Evolutionary conservation across 2,888 invertebrate species (phyloP).

Genomic region (Cerceris rybyensis): DNA sequence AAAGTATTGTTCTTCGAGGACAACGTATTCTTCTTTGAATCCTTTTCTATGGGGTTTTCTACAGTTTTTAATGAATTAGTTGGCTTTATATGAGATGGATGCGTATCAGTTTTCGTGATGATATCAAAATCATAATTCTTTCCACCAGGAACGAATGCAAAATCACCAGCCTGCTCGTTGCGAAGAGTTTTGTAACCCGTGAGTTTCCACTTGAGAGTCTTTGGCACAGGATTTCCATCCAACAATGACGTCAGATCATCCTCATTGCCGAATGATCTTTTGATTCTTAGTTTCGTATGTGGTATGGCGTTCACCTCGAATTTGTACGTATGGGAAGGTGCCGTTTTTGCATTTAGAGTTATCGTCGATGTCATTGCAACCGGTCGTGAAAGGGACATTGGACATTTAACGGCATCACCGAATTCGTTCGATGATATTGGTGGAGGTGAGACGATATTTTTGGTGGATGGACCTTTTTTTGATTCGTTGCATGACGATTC

Average conservation of each 20-base stretch:
- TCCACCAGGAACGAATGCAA: slow-evolving; percentile 37
- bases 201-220: slow-evolving; percentile 47
- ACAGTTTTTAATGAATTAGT: no score
- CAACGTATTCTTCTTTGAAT: no score
- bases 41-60: no score
- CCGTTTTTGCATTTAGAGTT: neutral
- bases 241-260: slow-evolving; percentile 34
- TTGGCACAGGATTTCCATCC: slow-evolving; percentile 30
- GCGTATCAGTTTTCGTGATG: neutral
- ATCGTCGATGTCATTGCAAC: neutral
- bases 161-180: slow-evolving; percentile 32
- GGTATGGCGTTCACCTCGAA: slow-evolving; percentile 8
- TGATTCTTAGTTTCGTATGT: neutral
- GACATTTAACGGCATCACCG: neutral
- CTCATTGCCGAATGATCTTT: neutral
- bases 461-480: slow-evolving; percentile 7
- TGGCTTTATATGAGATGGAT: neutral
- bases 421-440: neutral
- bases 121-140: slow-evolving; percentile 24
- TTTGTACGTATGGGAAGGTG: neutral
- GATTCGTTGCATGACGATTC: neutral
- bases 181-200: slow-evolving; percentile 42
- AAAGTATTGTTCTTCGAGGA: no score
- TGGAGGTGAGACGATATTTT: neutral
- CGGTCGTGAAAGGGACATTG: neutral